Conservation (phyloP, 2,113 vertebrate genomes). For the Antechinus stuartii region DNA sequence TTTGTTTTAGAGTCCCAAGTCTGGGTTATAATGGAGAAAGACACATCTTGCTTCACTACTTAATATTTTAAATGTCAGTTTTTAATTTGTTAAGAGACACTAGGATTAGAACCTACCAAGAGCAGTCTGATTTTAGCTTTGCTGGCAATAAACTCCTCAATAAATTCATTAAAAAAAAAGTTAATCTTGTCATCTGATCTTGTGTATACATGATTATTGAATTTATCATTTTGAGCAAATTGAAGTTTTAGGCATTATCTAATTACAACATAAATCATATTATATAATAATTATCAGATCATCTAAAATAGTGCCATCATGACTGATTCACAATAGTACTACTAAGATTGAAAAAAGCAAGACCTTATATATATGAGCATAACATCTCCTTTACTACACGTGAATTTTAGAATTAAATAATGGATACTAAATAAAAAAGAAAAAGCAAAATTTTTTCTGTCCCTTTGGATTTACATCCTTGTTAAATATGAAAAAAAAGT, state of each 20-base stretch:
- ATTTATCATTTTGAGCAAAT: neutral
- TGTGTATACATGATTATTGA: neutral
- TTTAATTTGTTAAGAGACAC: neutral
- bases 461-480: neutral
- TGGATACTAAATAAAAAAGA: neutral
- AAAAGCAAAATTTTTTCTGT: neutral
- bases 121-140: neutral
- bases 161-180: neutral
- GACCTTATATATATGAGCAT: neutral
- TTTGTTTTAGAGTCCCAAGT: too few species aligned
- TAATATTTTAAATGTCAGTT: neutral
- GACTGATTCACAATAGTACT: neutral
- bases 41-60: conserved; percentile 18
- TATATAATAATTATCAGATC: neutral
- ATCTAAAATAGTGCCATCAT: neutral
- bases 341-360: neutral
- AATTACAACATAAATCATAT: neutral
- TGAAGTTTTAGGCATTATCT: conserved; percentile 13
- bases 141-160: neutral
- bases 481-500: too few species aligned
- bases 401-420: neutral
- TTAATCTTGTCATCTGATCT: too few species aligned
- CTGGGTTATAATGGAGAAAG: neutral
- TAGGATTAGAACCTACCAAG: neutral
- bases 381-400: neutral